Conservation (phyloP, 2,888 invertebrate genomes). For the Lycocerus yunnanus region DNA sequence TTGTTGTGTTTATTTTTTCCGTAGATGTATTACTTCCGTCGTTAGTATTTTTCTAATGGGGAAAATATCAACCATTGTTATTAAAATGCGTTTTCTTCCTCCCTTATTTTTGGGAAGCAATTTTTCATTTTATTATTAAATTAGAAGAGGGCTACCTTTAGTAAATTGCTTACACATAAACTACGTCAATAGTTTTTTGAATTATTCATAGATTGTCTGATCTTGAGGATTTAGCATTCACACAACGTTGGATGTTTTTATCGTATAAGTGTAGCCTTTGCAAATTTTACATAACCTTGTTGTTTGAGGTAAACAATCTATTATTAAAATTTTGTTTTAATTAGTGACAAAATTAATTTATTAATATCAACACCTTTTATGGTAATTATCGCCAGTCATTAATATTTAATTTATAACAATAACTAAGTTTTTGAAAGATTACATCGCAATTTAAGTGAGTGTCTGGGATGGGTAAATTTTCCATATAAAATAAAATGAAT, state of each 20-base stretch:
- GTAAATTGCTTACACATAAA: not conserved
- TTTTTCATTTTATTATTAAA: not conserved
- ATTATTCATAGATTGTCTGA: slow-evolving; percentile 2
- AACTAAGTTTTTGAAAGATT: too few relatives aligned
- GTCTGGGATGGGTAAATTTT: too few relatives aligned
- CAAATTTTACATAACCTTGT: slow-evolving; percentile 3
- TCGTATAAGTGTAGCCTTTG: not conserved
- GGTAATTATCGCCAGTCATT: too few relatives aligned
- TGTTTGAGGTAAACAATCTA: slow-evolving; percentile 5
- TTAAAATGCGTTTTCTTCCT: not conserved
- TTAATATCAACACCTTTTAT: not conserved
- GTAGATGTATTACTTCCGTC: not conserved
- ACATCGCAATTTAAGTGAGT: too few relatives aligned
- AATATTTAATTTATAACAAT: too few relatives aligned
- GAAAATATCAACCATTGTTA: too few relatives aligned
- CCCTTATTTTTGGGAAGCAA: not conserved
- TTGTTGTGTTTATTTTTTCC: not conserved
- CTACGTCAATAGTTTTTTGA: slow-evolving; percentile 4
- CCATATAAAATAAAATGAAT: too few relatives aligned
- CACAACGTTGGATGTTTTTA: slow-evolving; percentile 1
- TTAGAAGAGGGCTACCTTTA: not conserved
- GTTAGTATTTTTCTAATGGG: not conserved
- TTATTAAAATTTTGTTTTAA: not conserved
- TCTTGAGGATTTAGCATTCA: slow-evolving; percentile 1
- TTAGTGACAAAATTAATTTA: not conserved